Conservation (phyloP, 2,888 invertebrate species). For the Dioctria rufipes region DNA sequence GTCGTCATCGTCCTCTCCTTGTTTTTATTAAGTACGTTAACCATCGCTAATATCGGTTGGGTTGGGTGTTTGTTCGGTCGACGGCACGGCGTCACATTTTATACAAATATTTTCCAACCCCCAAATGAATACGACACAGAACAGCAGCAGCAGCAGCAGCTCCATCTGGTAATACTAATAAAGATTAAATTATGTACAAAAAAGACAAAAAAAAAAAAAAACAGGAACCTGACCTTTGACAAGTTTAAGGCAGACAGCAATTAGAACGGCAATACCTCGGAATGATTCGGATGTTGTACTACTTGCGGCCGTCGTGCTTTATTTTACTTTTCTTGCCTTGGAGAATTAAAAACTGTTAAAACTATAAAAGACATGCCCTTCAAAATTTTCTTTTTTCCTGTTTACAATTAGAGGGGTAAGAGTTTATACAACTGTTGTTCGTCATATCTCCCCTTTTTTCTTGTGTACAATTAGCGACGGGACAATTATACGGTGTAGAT, state of each 20-base stretch:
- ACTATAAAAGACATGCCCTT: conserved; percentile 45
- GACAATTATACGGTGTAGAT: too few species aligned
- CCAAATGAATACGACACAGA: not conserved
- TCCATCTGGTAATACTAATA: conserved; percentile 43
- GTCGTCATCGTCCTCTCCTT: not conserved
- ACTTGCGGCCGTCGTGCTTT: not conserved
- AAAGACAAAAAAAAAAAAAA: too few species aligned
- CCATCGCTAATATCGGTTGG: not conserved
- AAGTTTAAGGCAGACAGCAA: conserved; percentile 48
- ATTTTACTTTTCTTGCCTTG: conserved; percentile 14
- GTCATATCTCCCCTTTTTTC: conserved; percentile 6
- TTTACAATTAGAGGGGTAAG: not conserved
- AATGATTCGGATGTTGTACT: too few species aligned
- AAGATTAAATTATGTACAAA: conserved; percentile 49
- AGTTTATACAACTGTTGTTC: not conserved
- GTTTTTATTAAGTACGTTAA: not conserved
- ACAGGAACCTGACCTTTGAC: conserved; percentile 35
- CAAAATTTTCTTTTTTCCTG: conserved; percentile 5
- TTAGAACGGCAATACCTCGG: not conserved
- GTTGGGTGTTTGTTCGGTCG: not conserved
- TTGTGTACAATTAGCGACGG: too few species aligned
- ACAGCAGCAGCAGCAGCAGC: too few species aligned
- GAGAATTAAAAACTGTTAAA: conserved; percentile 35
- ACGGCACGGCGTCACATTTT: too few species aligned
- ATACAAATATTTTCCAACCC: not conserved